A percentile compares a stretch with the other conserved stretches of the same genome.
Evolutionary conservation across 2,113 vertebrate species (phyloP).

Genomic region (Acanthisitta chloris): DNA sequence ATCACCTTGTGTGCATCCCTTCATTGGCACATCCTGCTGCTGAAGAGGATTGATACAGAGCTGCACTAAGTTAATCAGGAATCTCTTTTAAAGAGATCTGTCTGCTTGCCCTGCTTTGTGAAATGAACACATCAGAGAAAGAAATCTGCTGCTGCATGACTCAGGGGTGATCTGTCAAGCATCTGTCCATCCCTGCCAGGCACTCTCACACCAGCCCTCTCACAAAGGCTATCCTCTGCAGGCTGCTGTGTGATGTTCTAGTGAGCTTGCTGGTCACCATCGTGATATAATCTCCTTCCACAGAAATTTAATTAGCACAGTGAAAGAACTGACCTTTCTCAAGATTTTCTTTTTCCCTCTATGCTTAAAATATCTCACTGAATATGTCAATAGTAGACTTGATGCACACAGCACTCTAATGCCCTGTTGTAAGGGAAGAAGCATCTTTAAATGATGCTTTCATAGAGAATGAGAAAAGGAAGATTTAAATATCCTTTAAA

Average conservation of each 20-base stretch:
- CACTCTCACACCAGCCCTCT: not conserved
- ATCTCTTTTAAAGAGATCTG: not conserved
- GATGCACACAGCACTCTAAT: not conserved
- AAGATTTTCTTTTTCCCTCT: slow-evolving; percentile 65
- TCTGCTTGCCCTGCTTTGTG: not conserved
- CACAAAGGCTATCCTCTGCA: not conserved
- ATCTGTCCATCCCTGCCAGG: not conserved
- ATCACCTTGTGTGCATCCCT: not conserved
- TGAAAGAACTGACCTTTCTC: slow-evolving; percentile 75
- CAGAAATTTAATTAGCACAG: slow-evolving; percentile 75
- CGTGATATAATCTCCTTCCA: slow-evolving; percentile 67
- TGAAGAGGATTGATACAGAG: rapidly evolving
- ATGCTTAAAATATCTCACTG: slow-evolving; percentile 72
- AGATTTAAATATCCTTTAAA: not conserved
- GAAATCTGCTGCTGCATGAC: not conserved
- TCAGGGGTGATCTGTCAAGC: not conserved
- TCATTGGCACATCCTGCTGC: not conserved
- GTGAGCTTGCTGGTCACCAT: slow-evolving; percentile 28
- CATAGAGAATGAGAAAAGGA: not conserved
- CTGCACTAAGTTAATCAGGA: not conserved
- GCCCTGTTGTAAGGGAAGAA: not conserved
- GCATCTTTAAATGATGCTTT: not conserved
- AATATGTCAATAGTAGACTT: slow-evolving; percentile 68
- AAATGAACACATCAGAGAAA: not conserved
- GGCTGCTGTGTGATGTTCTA: not conserved